Conservation (phyloP, 2,113 vertebrate genomes). For the Promerops cafer region DNA sequence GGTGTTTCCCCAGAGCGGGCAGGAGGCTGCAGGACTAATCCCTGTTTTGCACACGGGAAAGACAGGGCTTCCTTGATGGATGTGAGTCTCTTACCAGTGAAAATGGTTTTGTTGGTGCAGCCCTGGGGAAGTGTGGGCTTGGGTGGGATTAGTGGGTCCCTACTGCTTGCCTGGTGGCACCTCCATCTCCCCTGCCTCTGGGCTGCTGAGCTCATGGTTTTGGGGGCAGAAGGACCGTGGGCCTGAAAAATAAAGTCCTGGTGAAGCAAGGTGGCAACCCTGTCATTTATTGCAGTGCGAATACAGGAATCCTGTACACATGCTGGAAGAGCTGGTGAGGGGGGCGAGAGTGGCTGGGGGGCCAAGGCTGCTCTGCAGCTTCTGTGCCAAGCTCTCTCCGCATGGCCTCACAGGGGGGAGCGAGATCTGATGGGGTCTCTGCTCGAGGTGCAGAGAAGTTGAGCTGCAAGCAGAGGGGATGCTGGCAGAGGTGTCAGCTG, state of each 20-base stretch:
- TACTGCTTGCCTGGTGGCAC: rapidly evolving
- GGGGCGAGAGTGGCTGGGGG: rapidly evolving
- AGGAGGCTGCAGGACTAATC: background rate
- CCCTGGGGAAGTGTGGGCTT: rapidly evolving
- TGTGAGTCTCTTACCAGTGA: background rate
- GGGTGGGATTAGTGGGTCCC: background rate
- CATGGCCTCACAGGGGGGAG: rapidly evolving
- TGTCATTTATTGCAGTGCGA: background rate
- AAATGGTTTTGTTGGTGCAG: background rate
- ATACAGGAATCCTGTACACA: background rate
- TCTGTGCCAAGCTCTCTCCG: background rate
- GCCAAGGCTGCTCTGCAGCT: background rate
- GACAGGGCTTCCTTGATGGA: background rate
- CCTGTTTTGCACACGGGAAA: background rate
- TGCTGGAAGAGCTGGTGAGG: background rate
- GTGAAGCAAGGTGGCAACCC: background rate
- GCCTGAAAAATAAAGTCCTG: background rate
- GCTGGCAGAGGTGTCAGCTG: background rate
- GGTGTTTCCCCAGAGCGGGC: background rate
- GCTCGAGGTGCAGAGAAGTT: background rate
- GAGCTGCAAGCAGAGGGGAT: background rate
- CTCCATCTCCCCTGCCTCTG: background rate
- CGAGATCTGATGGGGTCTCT: background rate
- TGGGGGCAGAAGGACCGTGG: background rate
- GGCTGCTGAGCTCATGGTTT: background rate